A percentile compares a stretch with the other conserved stretches of the same genome.
Evolutionary conservation across 2,113 vertebrate species (phyloP).

Genomic region (Cheilinus undulatus): DNA sequence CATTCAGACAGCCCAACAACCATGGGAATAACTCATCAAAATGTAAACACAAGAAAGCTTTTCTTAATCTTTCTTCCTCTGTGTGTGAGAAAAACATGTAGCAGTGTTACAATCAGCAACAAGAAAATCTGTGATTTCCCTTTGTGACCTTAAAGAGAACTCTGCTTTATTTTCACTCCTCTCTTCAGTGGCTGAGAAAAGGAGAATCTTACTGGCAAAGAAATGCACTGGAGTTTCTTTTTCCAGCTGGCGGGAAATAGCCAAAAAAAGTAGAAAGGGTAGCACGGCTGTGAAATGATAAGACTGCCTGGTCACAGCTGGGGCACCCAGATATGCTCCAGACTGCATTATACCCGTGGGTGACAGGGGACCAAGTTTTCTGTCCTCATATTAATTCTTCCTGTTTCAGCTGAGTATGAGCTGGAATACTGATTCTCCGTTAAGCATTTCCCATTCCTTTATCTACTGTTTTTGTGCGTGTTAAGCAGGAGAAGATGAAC

Average conservation of each 20-base stretch:
- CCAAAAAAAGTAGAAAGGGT: constrained; percentile 59
- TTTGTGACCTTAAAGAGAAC: constrained; percentile 55
- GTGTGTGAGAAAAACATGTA: not conserved
- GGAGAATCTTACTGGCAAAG: constrained; percentile 31
- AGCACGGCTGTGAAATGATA: constrained; percentile 71
- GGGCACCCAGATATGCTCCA: constrained; percentile 76
- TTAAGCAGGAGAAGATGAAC: constrained; percentile 19
- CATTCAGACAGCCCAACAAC: constrained; percentile 4
- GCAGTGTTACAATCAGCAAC: constrained; percentile 9
- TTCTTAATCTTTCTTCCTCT: constrained; percentile 16
- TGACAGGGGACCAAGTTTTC: constrained; percentile 68
- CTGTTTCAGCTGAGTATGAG: constrained; percentile 52
- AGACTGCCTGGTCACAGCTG: constrained; percentile 73
- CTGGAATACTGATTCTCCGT: constrained; percentile 66
- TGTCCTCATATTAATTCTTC: constrained; percentile 62
- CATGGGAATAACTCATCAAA: constrained; percentile 23
- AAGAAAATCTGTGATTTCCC: constrained; percentile 55
- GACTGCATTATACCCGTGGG: constrained; percentile 68
- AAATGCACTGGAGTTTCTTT: constrained; percentile 61
- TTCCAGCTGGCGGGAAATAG: constrained; percentile 47
- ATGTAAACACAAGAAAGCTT: not conserved
- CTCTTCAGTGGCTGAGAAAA: constrained; percentile 25
- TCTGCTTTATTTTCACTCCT: constrained; percentile 47
- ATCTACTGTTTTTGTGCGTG: constrained; percentile 40
- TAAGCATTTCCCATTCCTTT: constrained; percentile 45